Percentiles rank a stretch among this genome's conserved stretches.
Evolutionary conservation across 2,797 vertebrate species (phyloP).

Genomic region (Philypnodon macrostomus): DNA sequence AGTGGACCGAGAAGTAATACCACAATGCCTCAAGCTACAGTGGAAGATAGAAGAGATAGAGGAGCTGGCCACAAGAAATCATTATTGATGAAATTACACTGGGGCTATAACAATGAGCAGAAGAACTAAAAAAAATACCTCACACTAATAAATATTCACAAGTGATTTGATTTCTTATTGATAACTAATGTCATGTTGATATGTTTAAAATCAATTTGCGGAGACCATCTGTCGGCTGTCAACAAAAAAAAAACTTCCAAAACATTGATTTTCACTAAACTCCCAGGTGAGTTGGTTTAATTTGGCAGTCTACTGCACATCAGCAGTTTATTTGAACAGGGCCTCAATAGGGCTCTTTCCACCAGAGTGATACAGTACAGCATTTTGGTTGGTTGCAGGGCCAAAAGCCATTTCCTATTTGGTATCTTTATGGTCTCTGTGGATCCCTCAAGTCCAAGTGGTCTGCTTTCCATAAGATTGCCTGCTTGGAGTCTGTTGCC

Average conservation of each 20-base stretch:
- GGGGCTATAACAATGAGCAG: neutral
- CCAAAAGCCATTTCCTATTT: neutral
- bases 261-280: neutral
- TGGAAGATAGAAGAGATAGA: neutral
- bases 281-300: neutral
- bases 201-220: neutral
- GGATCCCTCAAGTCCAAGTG: neutral
- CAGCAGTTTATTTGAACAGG: neutral
- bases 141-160: neutral
- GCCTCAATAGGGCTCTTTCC: neutral
- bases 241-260: neutral
- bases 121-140: neutral
- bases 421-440: neutral
- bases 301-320: neutral
- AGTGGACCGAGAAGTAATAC: neutral
- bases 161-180: neutral
- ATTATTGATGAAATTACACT: neutral
- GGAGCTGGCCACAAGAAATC: neutral
- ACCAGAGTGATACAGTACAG: neutral
- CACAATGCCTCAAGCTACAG: neutral
- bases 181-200: neutral
- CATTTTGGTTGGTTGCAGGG: neutral
- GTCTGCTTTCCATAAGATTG: neutral
- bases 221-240: neutral
- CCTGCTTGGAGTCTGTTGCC: neutral